These are phyloP conservation scores for Archilochus colubris DNA, from an alignment of 2,113 vertebrate species.

Conservation along the genomic window DNA sequence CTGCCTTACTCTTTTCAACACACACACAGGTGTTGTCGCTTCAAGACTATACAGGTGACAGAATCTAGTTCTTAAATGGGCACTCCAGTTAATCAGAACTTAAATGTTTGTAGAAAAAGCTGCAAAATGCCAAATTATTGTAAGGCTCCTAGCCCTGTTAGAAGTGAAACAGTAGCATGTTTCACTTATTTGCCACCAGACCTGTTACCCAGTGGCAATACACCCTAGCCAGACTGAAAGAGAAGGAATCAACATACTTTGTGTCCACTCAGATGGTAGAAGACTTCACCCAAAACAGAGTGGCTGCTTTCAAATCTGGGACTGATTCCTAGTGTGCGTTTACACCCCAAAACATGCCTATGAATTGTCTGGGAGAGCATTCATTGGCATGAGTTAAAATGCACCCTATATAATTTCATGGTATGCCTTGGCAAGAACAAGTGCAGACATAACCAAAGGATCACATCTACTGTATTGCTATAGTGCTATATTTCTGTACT, in stretches of 20 bases:
- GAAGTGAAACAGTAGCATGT: neutral
- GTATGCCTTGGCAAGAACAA: fast-evolving
- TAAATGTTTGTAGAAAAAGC: neutral
- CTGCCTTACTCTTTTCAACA: neutral
- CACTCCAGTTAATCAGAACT: neutral
- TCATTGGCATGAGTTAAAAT: neutral
- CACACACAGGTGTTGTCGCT: neutral
- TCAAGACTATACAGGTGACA: neutral
- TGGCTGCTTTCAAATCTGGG: neutral
- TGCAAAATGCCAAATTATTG: neutral
- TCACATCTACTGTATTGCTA: neutral
- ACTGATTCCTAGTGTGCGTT: neutral
- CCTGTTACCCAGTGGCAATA: neutral
- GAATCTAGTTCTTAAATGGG: neutral
- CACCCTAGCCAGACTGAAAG: neutral
- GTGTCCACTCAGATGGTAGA: neutral
- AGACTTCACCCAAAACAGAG: neutral
- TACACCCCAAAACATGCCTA: neutral
- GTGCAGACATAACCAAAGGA: neutral
- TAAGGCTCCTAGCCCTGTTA: neutral
- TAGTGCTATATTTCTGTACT: neutral
- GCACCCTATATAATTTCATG: neutral
- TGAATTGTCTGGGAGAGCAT: neutral
- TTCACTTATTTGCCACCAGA: neutral
- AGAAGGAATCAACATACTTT: neutral